Conservation (phyloP, 2,797 vertebrate species). For the Masticophis lateralis region DNA sequence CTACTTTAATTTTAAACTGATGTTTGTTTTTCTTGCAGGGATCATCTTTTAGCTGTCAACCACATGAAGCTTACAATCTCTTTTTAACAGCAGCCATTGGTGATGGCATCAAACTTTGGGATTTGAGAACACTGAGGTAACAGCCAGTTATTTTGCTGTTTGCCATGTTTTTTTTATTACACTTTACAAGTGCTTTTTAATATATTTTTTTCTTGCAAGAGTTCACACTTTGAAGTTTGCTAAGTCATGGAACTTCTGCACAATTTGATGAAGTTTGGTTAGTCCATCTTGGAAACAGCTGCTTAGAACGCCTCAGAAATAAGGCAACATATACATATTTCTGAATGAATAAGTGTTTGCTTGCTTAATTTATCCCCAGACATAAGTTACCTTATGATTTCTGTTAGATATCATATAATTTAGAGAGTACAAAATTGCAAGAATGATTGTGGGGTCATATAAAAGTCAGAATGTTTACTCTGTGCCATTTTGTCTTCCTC, state of each 20-base stretch:
- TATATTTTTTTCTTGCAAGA: background rate
- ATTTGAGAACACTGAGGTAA: conserved; percentile 86
- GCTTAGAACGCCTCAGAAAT: background rate
- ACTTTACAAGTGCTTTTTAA: background rate
- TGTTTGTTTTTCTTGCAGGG: conserved; percentile 71
- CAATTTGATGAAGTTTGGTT: background rate
- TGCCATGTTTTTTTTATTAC: background rate
- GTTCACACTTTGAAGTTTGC: background rate
- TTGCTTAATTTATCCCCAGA: background rate
- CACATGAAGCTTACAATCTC: conserved; percentile 80
- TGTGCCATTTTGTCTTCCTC: background rate
- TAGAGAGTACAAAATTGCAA: background rate
- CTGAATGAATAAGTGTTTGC: background rate
- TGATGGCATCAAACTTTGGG: conserved; percentile 88
- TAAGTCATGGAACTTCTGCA: background rate
- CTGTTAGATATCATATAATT: background rate
- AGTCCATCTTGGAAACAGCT: background rate
- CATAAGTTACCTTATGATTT: background rate
- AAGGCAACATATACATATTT: background rate
- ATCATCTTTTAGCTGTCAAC: conserved; percentile 79
- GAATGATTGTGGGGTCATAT: background rate
- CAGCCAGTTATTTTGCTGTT: conserved; percentile 17
- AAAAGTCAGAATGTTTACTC: background rate
- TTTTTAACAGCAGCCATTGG: conserved; percentile 83
- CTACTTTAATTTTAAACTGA: conserved; percentile 20